Evolutionary conservation across 1,140 invertebrate species (phyloP), one percentile per base, ranked within the genome.

Genomic region (Vanessa tameamea): DNA sequence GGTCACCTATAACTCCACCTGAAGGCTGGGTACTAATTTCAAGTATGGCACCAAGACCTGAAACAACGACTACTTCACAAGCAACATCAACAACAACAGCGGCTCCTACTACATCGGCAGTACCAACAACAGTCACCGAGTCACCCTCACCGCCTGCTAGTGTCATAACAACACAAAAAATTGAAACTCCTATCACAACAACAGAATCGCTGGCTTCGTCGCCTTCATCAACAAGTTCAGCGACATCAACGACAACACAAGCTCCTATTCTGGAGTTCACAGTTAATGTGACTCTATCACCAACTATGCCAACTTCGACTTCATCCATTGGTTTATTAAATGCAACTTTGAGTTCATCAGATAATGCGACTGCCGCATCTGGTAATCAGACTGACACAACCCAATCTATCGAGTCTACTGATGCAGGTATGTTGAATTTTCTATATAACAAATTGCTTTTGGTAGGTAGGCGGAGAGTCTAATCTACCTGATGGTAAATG

Each of bases 1-100:
- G 94, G 94, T 93, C 94, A 8, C 93, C 94, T 5, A 93, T 94
- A 69, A 95, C 94, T 12, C 93, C 94, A 23, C 94, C 95, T 50
- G 94, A 95, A 78, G 94, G 94, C n/a, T 96, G 95, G 95, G 93
- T 96, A 20, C 90, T 95, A 16, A 82, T 92, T 69, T 89, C 88
- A 47, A 82, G 87, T 61, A 79, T 86, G 73, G 67, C 91, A 85
- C 87, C 87, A 23, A 93, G 92, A 84, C 77, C 91, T 1, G 87
- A 89, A 64, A 55, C 88, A 37, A 82, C 87, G 79, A 73, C 85
- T 20, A 76, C 89, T 61, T 31, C 57, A 31, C 57, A 61, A 43
- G 72, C 80, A 9, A 77, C 81, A 77, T 63, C 85, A 13, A 72
- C 83, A 64, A 73, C 77, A 59, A 72, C 77, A 4, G 64, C 75